Evolutionary conservation across 2,888 invertebrate species (phyloP).

Genomic region (Griposia aprilina): DNA sequence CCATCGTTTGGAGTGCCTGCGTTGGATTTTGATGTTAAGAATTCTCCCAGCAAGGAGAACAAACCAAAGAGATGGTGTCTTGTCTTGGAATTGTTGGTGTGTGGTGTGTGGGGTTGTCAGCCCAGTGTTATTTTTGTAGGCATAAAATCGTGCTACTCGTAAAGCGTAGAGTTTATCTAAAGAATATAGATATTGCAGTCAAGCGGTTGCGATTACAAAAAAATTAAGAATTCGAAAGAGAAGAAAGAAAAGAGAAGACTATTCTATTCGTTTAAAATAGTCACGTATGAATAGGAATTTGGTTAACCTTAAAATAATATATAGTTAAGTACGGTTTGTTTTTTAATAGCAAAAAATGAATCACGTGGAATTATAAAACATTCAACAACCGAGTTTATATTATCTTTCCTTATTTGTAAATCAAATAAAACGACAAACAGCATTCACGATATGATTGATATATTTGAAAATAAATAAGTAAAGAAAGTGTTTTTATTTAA

Average conservation of each 20-base stretch:
- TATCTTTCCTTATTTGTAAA: constrained; percentile 43
- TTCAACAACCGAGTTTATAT: constrained; percentile 33
- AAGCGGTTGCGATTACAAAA: too few species aligned
- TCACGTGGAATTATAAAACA: constrained; percentile 20
- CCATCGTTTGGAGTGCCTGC: constrained; percentile 76
- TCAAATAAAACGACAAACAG: constrained; percentile 30
- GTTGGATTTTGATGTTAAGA: constrained; percentile 9
- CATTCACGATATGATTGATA: constrained; percentile 3
- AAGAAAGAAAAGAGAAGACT: too few species aligned
- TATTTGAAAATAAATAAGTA: constrained; percentile 27
- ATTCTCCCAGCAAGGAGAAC: constrained; percentile 7
- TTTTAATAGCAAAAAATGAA: constrained; percentile 10
- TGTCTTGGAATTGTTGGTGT: background rate
- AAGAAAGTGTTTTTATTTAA: constrained; percentile 31
- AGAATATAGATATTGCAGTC: too few species aligned
- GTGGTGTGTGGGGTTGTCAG: too few species aligned
- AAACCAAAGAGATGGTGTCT: background rate
- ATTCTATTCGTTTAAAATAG: too few species aligned
- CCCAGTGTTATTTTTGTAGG: background rate
- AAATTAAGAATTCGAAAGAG: too few species aligned
- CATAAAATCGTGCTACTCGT: background rate
- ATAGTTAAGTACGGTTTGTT: constrained; percentile 1
- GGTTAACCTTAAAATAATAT: constrained; percentile 13
- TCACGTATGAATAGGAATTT: constrained; percentile 7
- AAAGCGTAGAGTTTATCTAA: background rate